phyloP scores from a whole-genome alignment of 2,888 invertebrate species.

The Argynnis bischoffii region DNA sequence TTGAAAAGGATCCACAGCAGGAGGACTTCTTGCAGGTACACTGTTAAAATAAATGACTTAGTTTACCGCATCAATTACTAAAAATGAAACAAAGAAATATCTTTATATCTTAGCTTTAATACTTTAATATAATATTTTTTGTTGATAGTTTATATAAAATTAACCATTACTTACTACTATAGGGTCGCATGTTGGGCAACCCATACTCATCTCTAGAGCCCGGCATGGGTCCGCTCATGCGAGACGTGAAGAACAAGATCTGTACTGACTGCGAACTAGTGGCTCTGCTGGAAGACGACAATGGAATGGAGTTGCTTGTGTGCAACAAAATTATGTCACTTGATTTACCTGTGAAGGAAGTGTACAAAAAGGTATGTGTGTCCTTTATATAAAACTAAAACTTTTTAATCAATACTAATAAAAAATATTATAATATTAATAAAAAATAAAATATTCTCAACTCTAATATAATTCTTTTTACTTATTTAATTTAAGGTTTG shows the following conservation, averaged over 20 bases:
- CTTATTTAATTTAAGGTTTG: constrained; percentile 83
- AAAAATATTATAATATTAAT: too few relatives aligned
- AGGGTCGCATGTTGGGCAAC: constrained; percentile 98
- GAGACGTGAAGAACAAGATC: constrained; percentile 99
- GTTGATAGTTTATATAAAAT: background rate
- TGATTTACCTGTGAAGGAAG: constrained; percentile 97
- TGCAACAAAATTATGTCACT: constrained; percentile 99
- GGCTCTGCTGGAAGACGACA: constrained; percentile 98
- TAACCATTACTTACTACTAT: constrained; percentile 34
- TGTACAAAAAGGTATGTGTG: constrained; percentile 86
- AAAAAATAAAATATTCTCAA: background rate
- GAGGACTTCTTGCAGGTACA: constrained; percentile 96
- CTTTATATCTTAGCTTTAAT: background rate
- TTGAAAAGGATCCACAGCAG: constrained; percentile 99
- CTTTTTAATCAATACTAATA: background rate
- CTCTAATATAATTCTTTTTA: too few relatives aligned
- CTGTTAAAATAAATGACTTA: background rate
- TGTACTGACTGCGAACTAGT: constrained; percentile 98
- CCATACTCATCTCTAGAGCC: constrained; percentile 97
- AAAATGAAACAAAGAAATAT: too few relatives aligned
- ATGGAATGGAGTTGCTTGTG: constrained; percentile 98
- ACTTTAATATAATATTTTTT: background rate
- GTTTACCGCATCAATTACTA: too few relatives aligned
- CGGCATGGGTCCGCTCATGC: constrained; percentile 97
- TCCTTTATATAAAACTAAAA: constrained; percentile 2